A percentile compares a stretch with the other conserved stretches of the same genome.
phyloP scores from a whole-genome alignment of 2,888 invertebrate species.

The Oscheius sp. region DNA sequence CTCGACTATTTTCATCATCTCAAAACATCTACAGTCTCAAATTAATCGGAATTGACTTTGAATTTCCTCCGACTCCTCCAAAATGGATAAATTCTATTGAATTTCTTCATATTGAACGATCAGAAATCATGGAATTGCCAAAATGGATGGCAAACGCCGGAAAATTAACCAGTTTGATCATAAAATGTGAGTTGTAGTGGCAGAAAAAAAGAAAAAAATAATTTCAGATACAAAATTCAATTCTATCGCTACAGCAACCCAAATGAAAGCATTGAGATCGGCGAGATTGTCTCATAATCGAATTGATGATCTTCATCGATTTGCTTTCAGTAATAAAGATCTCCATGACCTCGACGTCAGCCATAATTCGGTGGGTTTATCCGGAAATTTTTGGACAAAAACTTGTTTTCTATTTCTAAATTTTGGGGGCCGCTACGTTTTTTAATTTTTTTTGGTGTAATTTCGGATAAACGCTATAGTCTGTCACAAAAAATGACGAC shows the following conservation, averaged over 20 bases:
- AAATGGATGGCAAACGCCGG: slow-evolving; percentile 55
- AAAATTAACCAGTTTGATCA: slow-evolving; percentile 5
- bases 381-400: too few species aligned
- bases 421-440: too few species aligned
- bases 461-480: too few species aligned
- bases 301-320: slow-evolving; percentile 53
- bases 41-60: slow-evolving; percentile 16
- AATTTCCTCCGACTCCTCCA: neutral
- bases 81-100: slow-evolving; percentile 15
- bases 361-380: slow-evolving; percentile 55
- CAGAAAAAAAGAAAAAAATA: neutral
- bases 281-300: slow-evolving; percentile 56
- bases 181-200: slow-evolving; percentile 2
- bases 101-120: slow-evolving; percentile 64
- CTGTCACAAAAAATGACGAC: too few species aligned
- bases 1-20: neutral
- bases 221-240: slow-evolving; percentile 53
- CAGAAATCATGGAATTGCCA: slow-evolving; percentile 56
- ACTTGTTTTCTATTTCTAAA: too few species aligned
- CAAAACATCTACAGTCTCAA: slow-evolving; percentile 3
- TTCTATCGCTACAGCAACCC: slow-evolving; percentile 53
- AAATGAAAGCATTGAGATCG: slow-evolving; percentile 48
- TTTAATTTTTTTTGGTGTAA: too few species aligned
- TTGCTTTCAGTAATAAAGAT: slow-evolving; percentile 47
- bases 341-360: slow-evolving; percentile 61